Conservation (phyloP, 2,113 vertebrate genomes). For the Mustelus asterias region DNA sequence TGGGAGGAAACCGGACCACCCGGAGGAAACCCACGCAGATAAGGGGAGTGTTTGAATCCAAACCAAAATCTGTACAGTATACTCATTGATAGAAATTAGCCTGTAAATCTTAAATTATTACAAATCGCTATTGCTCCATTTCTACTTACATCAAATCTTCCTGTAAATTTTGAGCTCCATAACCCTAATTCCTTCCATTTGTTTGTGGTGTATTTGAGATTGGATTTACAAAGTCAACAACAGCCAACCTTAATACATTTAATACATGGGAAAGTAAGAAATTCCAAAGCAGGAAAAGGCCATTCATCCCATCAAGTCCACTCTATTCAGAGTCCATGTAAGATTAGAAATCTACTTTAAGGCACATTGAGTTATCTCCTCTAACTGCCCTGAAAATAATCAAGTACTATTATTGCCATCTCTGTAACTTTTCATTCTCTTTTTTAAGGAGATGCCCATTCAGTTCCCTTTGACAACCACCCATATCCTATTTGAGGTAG, state of each 20-base stretch:
- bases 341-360: not conserved
- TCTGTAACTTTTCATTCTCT: not conserved
- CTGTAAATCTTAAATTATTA: no score
- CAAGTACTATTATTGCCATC: not conserved
- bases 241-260: not conserved
- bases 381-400: not conserved
- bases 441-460: not conserved
- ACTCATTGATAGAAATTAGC: no score
- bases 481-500: not conserved
- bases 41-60: no score
- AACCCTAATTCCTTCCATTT: no score
- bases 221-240: not conserved
- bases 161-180: no score
- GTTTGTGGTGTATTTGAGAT: not conserved
- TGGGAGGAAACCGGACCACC: no score
- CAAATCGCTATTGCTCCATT: no score
- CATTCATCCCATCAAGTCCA: not conserved
- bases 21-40: no score
- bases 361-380: not conserved
- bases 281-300: not conserved
- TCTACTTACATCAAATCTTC: no score
- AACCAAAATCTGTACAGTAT: no score
- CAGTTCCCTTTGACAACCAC: not conserved
- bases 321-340: not conserved
- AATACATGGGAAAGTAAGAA: not conserved